Base-by-base conservation (phyloP, 2,113 vertebrate genomes). In the Mandrillus leucophaeus region DNA sequence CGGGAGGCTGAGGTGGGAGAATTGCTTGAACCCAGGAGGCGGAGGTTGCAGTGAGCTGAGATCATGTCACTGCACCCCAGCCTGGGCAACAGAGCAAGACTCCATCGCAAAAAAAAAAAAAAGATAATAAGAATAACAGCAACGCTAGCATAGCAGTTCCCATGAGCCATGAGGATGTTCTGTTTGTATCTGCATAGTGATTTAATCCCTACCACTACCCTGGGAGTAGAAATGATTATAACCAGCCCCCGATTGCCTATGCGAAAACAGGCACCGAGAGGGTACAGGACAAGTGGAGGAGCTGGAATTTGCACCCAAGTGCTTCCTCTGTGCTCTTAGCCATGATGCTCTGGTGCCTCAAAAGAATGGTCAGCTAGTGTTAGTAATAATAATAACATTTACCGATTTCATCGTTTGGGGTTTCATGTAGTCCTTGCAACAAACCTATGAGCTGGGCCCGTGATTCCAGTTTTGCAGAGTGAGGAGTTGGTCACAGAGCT, bases 241-340 rank as follows among this genome's bases (percentile, higher is more conserved):
- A 50, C 20, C 64, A 43, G 40, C 17, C 35, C 20, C 35, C 9
- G 0, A 4, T 1, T 76, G 32, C 40, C n/a, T 40, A 0, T 8
- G 48, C n/a, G 76, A 57, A 82, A 81, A n/a, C 32, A 11, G 72
- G 59, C 22, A 43, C 25, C 2, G 8, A 66, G 23, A 25, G 27
- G n/a, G 72, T 11, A 73, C 5, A 0, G 14, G 48, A 22, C n/a
- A 50, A 2, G n/a, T 38, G 78, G n/a, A 66, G 55, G 57, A 20
- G 23, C n/a, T 43, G 72, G 32, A 48, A 81, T 83, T 3, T 25
- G 22, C 68, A 70, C 40, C 9, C 55, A 4, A 0, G 50, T 1
- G 9, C 18, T 81, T 59, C 61, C 80, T 57, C 25, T n/a, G 13
- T n/a, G 43, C 76, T 50, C 38, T 40, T 30, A 40, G 16, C 45